Conservation (phyloP, 2,888 invertebrate species). For the Agrotis ipsilon region DNA sequence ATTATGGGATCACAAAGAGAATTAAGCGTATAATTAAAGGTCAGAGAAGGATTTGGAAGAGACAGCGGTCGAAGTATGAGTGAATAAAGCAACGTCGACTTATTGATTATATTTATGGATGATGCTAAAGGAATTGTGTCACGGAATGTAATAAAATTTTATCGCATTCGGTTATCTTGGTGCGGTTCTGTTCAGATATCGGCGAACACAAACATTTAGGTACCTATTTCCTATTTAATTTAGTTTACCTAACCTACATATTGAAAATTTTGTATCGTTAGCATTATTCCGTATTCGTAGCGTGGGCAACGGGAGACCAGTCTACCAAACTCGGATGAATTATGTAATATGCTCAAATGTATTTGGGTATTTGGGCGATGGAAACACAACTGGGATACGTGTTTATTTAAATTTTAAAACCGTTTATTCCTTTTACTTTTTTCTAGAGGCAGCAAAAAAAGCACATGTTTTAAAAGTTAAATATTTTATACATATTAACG, state of each 20-base stretch:
- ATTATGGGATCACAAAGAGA: slow-evolving; percentile 68
- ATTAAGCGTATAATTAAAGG: slow-evolving; percentile 71
- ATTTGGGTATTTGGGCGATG: slow-evolving; percentile 7
- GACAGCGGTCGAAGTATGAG: slow-evolving; percentile 27
- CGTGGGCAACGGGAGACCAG: neutral
- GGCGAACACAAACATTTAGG: slow-evolving; percentile 64
- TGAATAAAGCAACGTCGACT: slow-evolving; percentile 48
- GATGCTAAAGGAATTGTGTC: slow-evolving; percentile 76
- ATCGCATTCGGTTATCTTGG: slow-evolving; percentile 77
- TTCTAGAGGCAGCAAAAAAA: no score
- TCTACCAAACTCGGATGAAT: slow-evolving; percentile 23
- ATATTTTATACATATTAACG: no score
- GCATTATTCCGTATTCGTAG: slow-evolving; percentile 28
- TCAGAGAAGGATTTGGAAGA: slow-evolving; percentile 61
- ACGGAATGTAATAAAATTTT: slow-evolving; percentile 80
- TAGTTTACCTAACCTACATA: slow-evolving; percentile 65
- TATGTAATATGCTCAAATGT: slow-evolving; percentile 38
- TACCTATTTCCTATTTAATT: slow-evolving; percentile 66
- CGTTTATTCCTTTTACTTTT: neutral
- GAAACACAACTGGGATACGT: slow-evolving; percentile 17
- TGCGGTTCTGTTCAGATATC: slow-evolving; percentile 67
- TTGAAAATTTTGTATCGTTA: slow-evolving; percentile 30
- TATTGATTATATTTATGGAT: slow-evolving; percentile 74
- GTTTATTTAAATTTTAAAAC: slow-evolving; percentile 25
- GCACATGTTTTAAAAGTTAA: neutral